Conservation (phyloP, 2,797 vertebrate species). For the Centropyge bicolor region DNA sequence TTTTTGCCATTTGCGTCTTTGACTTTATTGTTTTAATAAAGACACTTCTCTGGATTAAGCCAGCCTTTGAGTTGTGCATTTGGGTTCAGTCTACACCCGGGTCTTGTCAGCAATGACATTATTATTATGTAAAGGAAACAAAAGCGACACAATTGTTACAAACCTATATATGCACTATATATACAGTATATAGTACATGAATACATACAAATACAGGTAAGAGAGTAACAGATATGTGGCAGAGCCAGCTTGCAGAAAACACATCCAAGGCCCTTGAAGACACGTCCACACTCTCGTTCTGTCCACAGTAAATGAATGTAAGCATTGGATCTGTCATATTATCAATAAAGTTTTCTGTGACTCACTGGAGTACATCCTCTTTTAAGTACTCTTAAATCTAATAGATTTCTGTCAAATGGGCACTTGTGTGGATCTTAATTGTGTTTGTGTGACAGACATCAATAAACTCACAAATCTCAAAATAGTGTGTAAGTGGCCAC, state of each 20-base stretch:
- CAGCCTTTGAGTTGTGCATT: too few species aligned
- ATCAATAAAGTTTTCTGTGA: not conserved
- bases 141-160: too few species aligned
- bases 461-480: not conserved
- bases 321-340: not conserved
- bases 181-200: too few species aligned
- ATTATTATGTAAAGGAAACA: too few species aligned
- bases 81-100: too few species aligned
- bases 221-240: not conserved
- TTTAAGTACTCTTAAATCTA: not conserved
- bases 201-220: not conserved
- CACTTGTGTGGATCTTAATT: not conserved
- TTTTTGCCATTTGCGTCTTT: too few species aligned
- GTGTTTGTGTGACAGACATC: constrained; percentile 15
- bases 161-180: too few species aligned
- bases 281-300: not conserved
- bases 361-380: not conserved
- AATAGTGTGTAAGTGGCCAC: not conserved
- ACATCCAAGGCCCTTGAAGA: not conserved
- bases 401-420: constrained; percentile 9
- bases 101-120: too few species aligned
- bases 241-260: not conserved
- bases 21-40: too few species aligned
- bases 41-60: too few species aligned
- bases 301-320: not conserved